Base-by-base conservation (phyloP, 2,797 vertebrate species). In the Galaxias olidus region DNA sequence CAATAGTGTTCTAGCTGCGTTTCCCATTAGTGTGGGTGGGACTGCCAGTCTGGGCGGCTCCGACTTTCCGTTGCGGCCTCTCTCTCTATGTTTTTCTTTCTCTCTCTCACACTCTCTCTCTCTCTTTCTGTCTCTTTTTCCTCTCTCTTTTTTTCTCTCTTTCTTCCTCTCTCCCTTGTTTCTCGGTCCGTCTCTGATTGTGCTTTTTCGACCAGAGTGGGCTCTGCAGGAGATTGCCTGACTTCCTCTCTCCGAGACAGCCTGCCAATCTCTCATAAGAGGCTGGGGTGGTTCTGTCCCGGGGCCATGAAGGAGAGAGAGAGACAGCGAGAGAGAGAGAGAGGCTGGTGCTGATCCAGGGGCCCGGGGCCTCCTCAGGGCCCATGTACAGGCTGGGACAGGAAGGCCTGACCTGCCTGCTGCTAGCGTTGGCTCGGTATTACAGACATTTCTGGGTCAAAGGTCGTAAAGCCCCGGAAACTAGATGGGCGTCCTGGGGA, bases 401-500 rank as follows among this genome's bases (percentile, higher is more conserved):
- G 61, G 59, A n/a, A 77, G 49, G 20, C 45, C 18, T 60, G 48
- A 18, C 44, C 41, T 58, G 48, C 66, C 53, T 65, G 41, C 63
- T 77, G 53, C 50, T 45, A 50, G 13, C 61, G 69, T 68, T n/a
- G 49, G 14, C 58, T 75, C 74, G 56, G 69, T 76, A 71, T 74
- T 70, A 72, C 59, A 65, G 61, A 82, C 75, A 40, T 60, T 65
- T 76, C 69, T 55, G 69, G 73, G 72, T 20, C 52, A 69, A 48
- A 75, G 65, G 72, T 81, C 65, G 61, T n/a, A 45, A 59, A 69
- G 73, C 77, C 70, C 61, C 1, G 0, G 68, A 76, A 63, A 71
- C 64, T 15, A 77, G 68, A 80, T 75, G 79, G 79, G 76, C 72
- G 69, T 69, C 84, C 73, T 78, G 86, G 84, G 86, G 87, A 86